Evolutionary conservation across 2,113 vertebrate species (phyloP), one percentile per base, ranked within the genome.

Genomic region (Aptenodytes forsteri): DNA sequence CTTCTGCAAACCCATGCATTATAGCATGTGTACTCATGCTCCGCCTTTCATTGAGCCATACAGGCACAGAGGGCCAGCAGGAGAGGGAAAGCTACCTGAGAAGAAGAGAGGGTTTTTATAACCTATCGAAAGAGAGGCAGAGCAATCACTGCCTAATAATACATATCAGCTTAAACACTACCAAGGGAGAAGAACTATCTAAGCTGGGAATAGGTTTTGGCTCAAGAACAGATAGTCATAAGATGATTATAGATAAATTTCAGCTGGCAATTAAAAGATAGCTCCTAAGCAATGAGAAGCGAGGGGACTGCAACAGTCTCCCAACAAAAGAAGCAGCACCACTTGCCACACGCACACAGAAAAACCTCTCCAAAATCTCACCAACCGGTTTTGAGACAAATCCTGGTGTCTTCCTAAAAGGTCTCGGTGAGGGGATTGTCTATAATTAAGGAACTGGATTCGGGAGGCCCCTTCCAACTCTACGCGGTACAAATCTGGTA

Each of bases 41-140:
- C 22, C n/a, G 2, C 3, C 30, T 78, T 61, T 75, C 76, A 55
- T 38, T 0, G 0, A 67, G 42, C 38, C 9, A 11, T 36, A 25
- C 23, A 26, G 1, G 1, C 13, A 67, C 27, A 70, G 32, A 47
- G 11, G 20, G 3, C 16, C 55, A 61, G 38, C 32, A 64, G 56
- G 19, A 82, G 30, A 78, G n/a, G 13, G 30, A 73, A 79, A 47
- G 55, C 55, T 66, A 52, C 25, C 30, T 2, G 1, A 64, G 36
- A 44, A 70, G 23, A 79, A 77, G 13, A 59, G 29, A 15, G 15
- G 12, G 16, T 1, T 34, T 88, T 88, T 79, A 69, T 55, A 80
- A 86, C 34, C 64, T 61, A 6, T 40, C 34, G 36, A 69, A 92
- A 64, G n/a, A 76, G 36, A 85, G 22, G 25, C 76, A 73, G 58